Base-by-base conservation (phyloP, 2,797 vertebrate genomes). In the Dallia pectoralis region DNA sequence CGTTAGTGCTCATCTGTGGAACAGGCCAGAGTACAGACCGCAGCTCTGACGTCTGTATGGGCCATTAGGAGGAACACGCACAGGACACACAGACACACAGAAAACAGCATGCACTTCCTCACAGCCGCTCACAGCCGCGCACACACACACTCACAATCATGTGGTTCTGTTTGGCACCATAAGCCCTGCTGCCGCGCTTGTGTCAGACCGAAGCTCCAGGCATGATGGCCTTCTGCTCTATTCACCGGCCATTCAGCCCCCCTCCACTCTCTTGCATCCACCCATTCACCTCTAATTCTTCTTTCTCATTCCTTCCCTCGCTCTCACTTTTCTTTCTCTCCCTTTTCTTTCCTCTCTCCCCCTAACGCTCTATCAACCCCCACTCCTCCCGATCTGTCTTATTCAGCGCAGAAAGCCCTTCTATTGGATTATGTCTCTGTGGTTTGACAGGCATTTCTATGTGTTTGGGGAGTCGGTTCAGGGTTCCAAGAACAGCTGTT, bases 401-500 rank as follows among this genome's bases (percentile, higher is more conserved):
- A 66, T 84, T 88, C 70, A 87, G 71, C 78, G 75, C 87, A 48
- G 74, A n/a, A 69, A 44, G 67, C 75, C 69, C 22, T 48, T 27
- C 87, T 81, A 82, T 83, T 89, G 82, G 78, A 83, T 83, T 71
- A 85, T 76, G 65, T 73, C 82, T 75, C 77, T 82, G 44, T 84
- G 74, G 77, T 82, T 80, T 82, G 51, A 74, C 79, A 77, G 62
- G 72, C 30, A 40, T 64, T 71, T 15, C 16, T 15, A 27, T 30
- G 25, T 69, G 65, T 71, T 81, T 44, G 66, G 44, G 70, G 79
- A 70, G 44, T 29, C 16, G 18, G 12, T 68, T 48, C 4, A 27
- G 67, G 27, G 19, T 14, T 68, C 47, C 67, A 18, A 51, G 49
- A 51, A 51, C 49, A 51, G 19, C 61, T 27, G 9, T 27, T 63